Conservation (phyloP, 1,140 invertebrate genomes). For the Drosophila truncata region DNA sequence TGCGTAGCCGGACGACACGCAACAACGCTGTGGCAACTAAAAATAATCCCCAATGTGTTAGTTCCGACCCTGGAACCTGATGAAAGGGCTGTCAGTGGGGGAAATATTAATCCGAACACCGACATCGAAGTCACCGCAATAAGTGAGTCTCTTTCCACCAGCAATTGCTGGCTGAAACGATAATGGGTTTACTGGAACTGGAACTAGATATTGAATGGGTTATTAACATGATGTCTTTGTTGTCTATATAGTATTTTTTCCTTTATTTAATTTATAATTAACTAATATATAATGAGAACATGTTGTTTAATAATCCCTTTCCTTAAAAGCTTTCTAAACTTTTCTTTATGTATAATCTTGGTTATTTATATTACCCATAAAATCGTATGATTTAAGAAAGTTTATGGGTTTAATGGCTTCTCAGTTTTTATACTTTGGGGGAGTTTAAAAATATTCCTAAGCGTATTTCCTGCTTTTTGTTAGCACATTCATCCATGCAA, state of each 20-base stretch:
- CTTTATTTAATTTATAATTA: not conserved
- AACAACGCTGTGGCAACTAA: conserved; percentile 30
- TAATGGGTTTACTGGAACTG: not conserved
- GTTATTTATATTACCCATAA: conserved; percentile 18
- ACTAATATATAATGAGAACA: not conserved
- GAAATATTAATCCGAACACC: conserved; percentile 36
- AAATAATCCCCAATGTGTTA: conserved; percentile 41
- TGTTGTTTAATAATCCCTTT: not conserved
- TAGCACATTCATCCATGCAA: conserved; percentile 2
- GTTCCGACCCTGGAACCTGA: conserved; percentile 19
- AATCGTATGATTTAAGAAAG: not conserved
- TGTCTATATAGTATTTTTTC: not conserved
- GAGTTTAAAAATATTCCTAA: too few relatives aligned
- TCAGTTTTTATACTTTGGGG: not conserved
- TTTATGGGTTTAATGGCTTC: conserved; percentile 7
- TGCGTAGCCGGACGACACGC: conserved; percentile 24
- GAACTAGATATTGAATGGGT: not conserved
- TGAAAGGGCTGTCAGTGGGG: conserved; percentile 42
- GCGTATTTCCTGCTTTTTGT: conserved; percentile 1
- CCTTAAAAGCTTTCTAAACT: not conserved
- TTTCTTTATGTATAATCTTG: not conserved
- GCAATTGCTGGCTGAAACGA: not conserved
- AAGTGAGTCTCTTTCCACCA: not conserved
- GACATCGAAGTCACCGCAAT: conserved; percentile 26
- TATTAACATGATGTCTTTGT: conserved; percentile 3